These are phyloP conservation scores for Gadopsis bispinosus DNA, from an alignment of 2,797 vertebrate species.

Conservation along the genomic window DNA sequence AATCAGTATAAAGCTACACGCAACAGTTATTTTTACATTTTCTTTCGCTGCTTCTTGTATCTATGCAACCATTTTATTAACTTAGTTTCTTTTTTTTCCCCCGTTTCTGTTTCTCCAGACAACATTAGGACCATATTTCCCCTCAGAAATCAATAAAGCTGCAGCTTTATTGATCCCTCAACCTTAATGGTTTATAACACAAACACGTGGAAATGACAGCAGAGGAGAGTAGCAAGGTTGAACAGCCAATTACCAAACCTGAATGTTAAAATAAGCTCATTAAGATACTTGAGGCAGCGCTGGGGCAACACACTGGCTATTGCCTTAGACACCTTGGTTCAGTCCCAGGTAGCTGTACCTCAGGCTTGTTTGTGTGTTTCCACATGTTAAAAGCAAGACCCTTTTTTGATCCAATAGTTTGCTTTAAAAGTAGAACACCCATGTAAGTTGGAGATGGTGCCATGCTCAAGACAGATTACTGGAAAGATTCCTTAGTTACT, in stretches of 20 bases:
- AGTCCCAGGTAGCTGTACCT: background rate
- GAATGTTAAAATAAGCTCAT: constrained; percentile 9
- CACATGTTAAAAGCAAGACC: background rate
- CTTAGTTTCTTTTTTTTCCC: background rate
- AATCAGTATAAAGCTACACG: background rate
- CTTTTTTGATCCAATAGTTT: background rate
- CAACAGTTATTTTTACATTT: background rate
- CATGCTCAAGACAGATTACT: background rate
- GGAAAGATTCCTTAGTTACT: constrained; percentile 51
- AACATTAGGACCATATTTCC: background rate
- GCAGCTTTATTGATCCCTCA: background rate
- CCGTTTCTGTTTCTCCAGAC: background rate
- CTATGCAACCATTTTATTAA: background rate
- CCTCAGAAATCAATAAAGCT: constrained; percentile 11
- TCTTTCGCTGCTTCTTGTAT: background rate
- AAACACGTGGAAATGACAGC: background rate
- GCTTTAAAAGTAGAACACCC: background rate
- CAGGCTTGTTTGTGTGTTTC: background rate
- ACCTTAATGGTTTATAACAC: background rate
- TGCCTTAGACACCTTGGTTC: background rate
- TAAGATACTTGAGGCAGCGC: background rate
- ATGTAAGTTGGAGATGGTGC: background rate
- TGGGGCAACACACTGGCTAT: background rate
- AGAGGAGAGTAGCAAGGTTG: background rate
- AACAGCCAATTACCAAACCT: background rate